Conservation (phyloP, 2,888 invertebrate species). For the Hydraecia micacea region DNA sequence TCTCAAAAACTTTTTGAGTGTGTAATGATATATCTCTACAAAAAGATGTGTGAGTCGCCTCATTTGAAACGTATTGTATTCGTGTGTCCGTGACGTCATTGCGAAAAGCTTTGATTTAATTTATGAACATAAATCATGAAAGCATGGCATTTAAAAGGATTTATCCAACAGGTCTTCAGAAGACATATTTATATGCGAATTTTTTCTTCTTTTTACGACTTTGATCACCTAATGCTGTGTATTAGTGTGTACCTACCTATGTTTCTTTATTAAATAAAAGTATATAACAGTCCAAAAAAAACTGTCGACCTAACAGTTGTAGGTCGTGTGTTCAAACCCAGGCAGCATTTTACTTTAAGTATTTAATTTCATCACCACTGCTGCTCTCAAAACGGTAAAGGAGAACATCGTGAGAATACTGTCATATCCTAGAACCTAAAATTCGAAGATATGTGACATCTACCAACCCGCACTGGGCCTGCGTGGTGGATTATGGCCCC, state of each 20-base stretch:
- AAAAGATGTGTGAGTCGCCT: background rate
- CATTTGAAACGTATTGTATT: slow-evolving; percentile 5
- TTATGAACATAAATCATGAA: slow-evolving; percentile 5
- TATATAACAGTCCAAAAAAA: background rate
- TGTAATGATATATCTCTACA: background rate
- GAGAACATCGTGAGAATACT: no score
- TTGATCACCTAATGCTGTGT: background rate
- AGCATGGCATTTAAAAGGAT: slow-evolving; percentile 2
- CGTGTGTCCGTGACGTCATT: slow-evolving; percentile 22
- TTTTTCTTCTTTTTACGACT: background rate
- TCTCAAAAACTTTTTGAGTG: background rate
- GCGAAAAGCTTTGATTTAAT: slow-evolving; percentile 19
- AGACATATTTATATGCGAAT: background rate
- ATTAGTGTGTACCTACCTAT: background rate
- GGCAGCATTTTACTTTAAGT: no score
- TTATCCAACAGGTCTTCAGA: background rate
- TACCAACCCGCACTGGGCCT: background rate
- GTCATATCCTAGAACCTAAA: no score
- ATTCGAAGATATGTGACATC: no score
- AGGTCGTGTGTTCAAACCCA: no score
- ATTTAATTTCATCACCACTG: no score
- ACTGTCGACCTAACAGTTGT: no score
- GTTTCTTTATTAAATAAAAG: background rate
- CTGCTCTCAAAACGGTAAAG: no score
- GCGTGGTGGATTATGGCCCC: background rate